Conservation (phyloP, 1,140 invertebrate species). For the Sarcophaga bullata region DNA sequence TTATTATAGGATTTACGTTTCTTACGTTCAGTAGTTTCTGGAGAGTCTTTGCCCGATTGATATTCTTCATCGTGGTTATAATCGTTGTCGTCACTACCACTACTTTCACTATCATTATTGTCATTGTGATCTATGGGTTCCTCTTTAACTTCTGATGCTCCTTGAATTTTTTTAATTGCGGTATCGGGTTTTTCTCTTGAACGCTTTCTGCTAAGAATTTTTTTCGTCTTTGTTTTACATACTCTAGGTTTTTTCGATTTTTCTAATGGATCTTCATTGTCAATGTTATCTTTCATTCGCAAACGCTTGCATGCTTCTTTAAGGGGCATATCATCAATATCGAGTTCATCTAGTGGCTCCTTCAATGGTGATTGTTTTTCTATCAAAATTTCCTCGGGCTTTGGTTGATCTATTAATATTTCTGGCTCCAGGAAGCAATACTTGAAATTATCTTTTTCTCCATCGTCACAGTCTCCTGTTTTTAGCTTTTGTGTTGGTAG, state of each 20-base stretch:
- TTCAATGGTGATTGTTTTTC: neutral
- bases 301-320: neutral
- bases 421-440: constrained; percentile 16
- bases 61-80: neutral
- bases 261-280: constrained; percentile 14
- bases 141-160: neutral
- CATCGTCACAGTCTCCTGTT: neutral
- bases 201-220: neutral
- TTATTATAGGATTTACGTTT: neutral
- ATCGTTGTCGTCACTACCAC: neutral
- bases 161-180: neutral
- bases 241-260: constrained; percentile 7
- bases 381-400: neutral
- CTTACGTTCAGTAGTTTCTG: neutral
- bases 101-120: neutral
- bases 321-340: neutral
- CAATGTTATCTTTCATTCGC: neutral
- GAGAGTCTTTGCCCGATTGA: neutral
- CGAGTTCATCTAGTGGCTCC: neutral
- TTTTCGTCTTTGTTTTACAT: neutral
- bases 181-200: neutral
- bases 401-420: neutral
- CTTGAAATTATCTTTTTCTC: neutral
- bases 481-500: neutral
- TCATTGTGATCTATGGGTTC: neutral